These are phyloP conservation scores for Melinaea menophilus DNA, from an alignment of 2,888 invertebrate species.

Conservation along the genomic window DNA sequence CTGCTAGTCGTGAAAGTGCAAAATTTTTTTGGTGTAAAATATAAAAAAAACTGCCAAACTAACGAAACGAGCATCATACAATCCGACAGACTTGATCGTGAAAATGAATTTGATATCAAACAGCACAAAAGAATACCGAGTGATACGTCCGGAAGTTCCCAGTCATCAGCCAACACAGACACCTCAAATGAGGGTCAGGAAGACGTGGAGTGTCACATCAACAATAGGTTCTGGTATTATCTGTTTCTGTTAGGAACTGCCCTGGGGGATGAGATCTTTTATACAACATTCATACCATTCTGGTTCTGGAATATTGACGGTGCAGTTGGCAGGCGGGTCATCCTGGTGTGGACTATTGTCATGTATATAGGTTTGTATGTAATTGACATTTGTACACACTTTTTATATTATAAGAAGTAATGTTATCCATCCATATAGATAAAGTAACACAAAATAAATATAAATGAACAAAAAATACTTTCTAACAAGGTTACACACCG, in stretches of 20 bases:
- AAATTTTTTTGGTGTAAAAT: constrained; percentile 85
- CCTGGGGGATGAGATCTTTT: constrained; percentile 94
- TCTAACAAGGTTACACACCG: no score
- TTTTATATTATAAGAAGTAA: background rate
- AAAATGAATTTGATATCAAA: constrained; percentile 50
- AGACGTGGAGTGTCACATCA: constrained; percentile 74
- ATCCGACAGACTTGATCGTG: constrained; percentile 48
- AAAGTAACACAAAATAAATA: no score
- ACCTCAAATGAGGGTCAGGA: constrained; percentile 56
- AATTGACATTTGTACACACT: no score
- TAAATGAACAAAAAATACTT: no score
- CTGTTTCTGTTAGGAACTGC: constrained; percentile 90
- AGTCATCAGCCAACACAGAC: constrained; percentile 64
- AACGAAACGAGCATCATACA: constrained; percentile 50
- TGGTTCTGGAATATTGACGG: constrained; percentile 97
- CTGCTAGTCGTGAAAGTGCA: constrained; percentile 87
- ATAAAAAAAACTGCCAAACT: constrained; percentile 51
- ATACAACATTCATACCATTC: constrained; percentile 93
- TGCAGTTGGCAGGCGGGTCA: constrained; percentile 88
- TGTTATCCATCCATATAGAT: no score
- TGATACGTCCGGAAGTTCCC: constrained; percentile 61
- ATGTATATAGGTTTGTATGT: constrained; percentile 86
- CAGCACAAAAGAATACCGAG: constrained; percentile 63
- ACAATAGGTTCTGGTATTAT: constrained; percentile 89
- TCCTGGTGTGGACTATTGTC: constrained; percentile 88